phyloP scores from a whole-genome alignment of 92 coral and sea anemone genomes.

The Palythoa grandis region DNA sequence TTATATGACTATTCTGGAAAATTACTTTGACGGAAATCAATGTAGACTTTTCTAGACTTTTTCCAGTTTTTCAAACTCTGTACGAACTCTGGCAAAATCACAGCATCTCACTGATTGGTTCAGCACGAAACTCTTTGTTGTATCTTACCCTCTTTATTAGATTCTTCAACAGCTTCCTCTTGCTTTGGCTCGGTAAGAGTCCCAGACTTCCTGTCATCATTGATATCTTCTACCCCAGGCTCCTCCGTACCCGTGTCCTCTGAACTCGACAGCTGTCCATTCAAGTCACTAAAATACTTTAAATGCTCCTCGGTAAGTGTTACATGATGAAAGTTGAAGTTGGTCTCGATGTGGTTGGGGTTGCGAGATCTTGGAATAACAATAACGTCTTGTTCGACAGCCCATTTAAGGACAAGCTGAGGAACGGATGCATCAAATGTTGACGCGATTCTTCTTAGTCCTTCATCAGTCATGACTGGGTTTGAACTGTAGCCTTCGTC shows the following conservation, averaged over 20 bases:
- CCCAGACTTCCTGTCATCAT: background rate
- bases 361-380: slow-evolving; percentile 86
- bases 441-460: slow-evolving; percentile 68
- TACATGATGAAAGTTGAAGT: slow-evolving; percentile 82
- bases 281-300: slow-evolving; percentile 63
- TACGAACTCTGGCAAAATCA: too few relatives aligned
- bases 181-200: background rate
- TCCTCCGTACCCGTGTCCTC: slow-evolving; percentile 54
- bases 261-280: slow-evolving; percentile 71
- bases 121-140: background rate
- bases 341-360: slow-evolving; percentile 88
- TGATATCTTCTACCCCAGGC: slow-evolving; percentile 11
- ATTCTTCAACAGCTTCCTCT: background rate
- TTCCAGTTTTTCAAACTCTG: too few relatives aligned
- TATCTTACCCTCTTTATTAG: background rate
- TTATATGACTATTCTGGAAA: too few relatives aligned
- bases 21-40: too few relatives aligned
- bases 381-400: slow-evolving; percentile 76
- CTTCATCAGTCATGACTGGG: slow-evolving; percentile 81
- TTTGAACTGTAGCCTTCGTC: slow-evolving; percentile 78
- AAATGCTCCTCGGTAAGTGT: slow-evolving; percentile 64
- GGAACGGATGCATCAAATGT: slow-evolving; percentile 81
- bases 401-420: slow-evolving; percentile 92
- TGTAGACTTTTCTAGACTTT: too few relatives aligned
- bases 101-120: too few relatives aligned